phyloP scores from a whole-genome alignment of 2,113 vertebrate species.

The Neolamprologus tretocephalus region DNA sequence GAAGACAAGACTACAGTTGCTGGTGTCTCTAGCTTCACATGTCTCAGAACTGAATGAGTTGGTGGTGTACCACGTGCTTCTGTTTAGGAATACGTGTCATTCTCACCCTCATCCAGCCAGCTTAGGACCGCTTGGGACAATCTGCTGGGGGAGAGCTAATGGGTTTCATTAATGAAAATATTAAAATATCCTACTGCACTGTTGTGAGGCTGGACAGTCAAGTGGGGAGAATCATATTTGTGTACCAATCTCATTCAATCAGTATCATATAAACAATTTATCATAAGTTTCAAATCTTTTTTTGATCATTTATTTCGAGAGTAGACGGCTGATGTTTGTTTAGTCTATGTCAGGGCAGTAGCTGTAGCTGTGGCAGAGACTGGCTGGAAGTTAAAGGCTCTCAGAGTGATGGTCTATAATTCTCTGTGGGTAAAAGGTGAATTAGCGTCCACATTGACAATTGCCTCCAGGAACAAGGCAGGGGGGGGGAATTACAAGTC shows the following conservation, averaged over 20 bases:
- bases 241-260: neutral
- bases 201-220: neutral
- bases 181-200: neutral
- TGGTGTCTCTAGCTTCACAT: neutral
- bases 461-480: neutral
- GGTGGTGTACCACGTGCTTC: accelerated
- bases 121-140: neutral
- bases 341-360: neutral
- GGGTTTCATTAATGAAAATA: neutral
- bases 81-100: neutral
- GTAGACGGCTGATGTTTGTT: neutral
- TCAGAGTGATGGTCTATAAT: neutral
- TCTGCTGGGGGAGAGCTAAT: neutral
- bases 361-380: neutral
- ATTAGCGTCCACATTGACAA: neutral
- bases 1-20: neutral
- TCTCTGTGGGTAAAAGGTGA: neutral
- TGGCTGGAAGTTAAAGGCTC: neutral
- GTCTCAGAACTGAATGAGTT: neutral
- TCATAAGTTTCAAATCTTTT: neutral
- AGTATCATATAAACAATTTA: neutral
- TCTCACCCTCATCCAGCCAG: neutral
- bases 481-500: neutral
- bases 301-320: neutral
- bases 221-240: neutral